Evolutionary conservation across 2,797 vertebrate species (phyloP).

Genomic region (Enteromius thamalakanensis): DNA sequence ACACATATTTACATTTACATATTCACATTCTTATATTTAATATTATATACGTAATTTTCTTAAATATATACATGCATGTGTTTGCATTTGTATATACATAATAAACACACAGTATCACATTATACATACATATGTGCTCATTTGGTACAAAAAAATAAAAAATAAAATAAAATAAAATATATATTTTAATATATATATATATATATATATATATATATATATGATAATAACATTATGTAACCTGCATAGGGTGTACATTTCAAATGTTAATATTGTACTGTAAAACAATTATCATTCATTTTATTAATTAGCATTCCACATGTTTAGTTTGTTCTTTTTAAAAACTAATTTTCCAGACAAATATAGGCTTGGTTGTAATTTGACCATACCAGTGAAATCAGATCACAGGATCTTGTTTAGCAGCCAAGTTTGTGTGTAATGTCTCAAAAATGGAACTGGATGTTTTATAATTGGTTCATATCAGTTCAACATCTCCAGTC

Average conservation of each 20-base stretch:
- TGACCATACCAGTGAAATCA: not conserved
- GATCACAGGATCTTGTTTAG: slow-evolving; percentile 17
- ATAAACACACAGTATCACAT: no score
- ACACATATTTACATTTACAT: no score
- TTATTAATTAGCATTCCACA: not conserved
- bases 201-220: no score
- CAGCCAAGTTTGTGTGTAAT: not conserved
- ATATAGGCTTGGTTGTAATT: not conserved
- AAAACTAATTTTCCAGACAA: not conserved
- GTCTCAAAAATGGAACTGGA: not conserved
- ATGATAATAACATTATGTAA: not conserved
- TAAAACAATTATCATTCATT: not conserved
- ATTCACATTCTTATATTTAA: no score
- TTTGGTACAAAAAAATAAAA: no score
- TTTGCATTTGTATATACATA: no score
- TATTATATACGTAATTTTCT: no score
- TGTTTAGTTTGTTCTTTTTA: not conserved
- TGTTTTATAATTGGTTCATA: slow-evolving; percentile 11
- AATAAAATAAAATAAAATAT: no score
- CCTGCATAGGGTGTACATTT: not conserved
- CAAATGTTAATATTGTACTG: not conserved
- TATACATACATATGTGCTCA: no score
- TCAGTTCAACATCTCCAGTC: slow-evolving; percentile 1
- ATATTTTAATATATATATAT: no score
- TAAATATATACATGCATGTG: no score